Conservation (phyloP, 2,888 invertebrate genomes). For the Caenorhabditis sp. region DNA sequence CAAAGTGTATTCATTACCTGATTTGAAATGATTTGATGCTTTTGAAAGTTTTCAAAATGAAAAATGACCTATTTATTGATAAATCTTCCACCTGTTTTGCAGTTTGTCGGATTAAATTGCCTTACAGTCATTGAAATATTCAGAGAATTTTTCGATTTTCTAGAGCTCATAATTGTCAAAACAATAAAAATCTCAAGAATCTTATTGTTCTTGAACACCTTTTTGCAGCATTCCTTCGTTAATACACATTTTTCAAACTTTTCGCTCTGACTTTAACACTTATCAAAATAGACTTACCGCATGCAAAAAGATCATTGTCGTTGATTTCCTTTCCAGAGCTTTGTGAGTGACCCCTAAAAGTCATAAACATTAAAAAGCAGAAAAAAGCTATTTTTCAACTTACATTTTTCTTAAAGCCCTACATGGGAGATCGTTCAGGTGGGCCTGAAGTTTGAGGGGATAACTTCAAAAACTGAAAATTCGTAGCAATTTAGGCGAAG, state of each 20-base stretch:
- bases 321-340: slow-evolving; percentile 57
- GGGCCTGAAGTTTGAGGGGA: background rate
- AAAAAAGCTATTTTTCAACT: slow-evolving; percentile 13
- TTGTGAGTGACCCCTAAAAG: slow-evolving; percentile 64
- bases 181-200: too few species aligned
- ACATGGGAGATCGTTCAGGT: slow-evolving; percentile 26
- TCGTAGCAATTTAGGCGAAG: background rate
- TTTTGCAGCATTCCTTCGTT: too few species aligned
- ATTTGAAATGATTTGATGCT: too few species aligned
- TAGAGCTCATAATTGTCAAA: too few species aligned
- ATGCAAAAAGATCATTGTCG: slow-evolving; percentile 53
- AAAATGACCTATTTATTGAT: too few species aligned
- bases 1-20: background rate
- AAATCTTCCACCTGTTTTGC: too few species aligned
- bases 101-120: too few species aligned
- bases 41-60: too few species aligned
- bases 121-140: too few species aligned
- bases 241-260: background rate
- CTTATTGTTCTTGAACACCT: too few species aligned
- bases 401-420: slow-evolving; percentile 35
- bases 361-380: too few species aligned
- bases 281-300: slow-evolving; percentile 27
- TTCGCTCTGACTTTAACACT: background rate
- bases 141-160: too few species aligned
- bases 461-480: background rate